Base-by-base conservation (phyloP, 2,888 invertebrate genomes). In the Stomorhina lunata region DNA sequence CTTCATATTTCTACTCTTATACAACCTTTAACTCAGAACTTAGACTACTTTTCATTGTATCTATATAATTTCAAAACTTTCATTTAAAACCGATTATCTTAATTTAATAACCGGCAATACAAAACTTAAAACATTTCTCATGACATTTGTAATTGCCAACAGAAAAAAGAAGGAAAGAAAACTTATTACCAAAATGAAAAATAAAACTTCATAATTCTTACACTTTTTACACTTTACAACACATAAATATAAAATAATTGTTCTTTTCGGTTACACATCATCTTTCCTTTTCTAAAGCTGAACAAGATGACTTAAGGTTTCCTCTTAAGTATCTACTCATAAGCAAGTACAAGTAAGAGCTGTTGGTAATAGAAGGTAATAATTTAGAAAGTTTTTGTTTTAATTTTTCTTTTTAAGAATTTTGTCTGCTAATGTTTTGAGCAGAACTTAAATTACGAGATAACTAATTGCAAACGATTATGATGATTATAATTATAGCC, bases 311-410 rank as follows among this genome's bases (percentile, higher is more conserved):
- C 43, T 45, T 55, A 15, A 9, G 29, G 40, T 29, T 53, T 53
- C 40, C 32, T 61, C 29, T n/a, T n/a, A 29, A 63, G 61, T 40
- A n/a, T n/a, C n/a, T n/a, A 27, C 15, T 50, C 12, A n/a, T 22
- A 50, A 50, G 37, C 48, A 61, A 29, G 5, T 50, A 61, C 50
- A 53, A 63, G n/a, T 43, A 40, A 48, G 50, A 68, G 50, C 50
- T 76, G 66, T 50, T 76, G 6, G 32, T 78, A 78, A 78, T 71
- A 15, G 29, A 69, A 72, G 78, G 78, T 78, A 72, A 79, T 79
- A 79, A 48, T 72, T 79, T 65, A 79, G 37, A 65, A 65, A 71
- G 22, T 57, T 72, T 79, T 57, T 65, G 2, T n/a, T n/a, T n/a
- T n/a, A n/a, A n/a, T n/a, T n/a, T n/a, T n/a, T n/a, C n/a, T n/a